These are phyloP conservation scores for Caenorhabditis sp. DNA, from an alignment of 2,888 invertebrate genomes.

Conservation along the genomic window DNA sequence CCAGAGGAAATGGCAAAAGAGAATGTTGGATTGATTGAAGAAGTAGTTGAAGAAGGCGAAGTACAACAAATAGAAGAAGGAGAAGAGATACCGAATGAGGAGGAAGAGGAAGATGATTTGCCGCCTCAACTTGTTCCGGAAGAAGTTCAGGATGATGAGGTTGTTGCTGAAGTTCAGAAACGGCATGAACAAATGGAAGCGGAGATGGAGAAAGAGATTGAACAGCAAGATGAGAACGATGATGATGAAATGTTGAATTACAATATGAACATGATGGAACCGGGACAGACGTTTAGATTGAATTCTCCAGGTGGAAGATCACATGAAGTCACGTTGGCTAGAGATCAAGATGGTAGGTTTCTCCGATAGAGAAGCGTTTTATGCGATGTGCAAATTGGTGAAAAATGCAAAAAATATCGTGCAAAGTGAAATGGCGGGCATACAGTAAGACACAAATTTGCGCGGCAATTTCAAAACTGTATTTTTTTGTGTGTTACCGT, in stretches of 20 bases:
- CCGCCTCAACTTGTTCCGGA: constrained; percentile 35
- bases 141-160: constrained; percentile 22
- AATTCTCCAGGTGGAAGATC: constrained; percentile 20
- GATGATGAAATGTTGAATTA: constrained; percentile 5
- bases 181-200: neutral
- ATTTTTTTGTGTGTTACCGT: too few relatives aligned
- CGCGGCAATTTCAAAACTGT: too few relatives aligned
- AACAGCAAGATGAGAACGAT: constrained; percentile 7
- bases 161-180: constrained; percentile 4
- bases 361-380: too few relatives aligned
- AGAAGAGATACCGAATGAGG: constrained; percentile 8
- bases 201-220: neutral
- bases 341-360: constrained; percentile 22
- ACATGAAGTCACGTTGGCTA: constrained; percentile 17
- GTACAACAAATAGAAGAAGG: neutral
- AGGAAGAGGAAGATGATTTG: constrained; percentile 28
- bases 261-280: constrained; percentile 21
- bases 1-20: neutral
- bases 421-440: too few relatives aligned
- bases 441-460: too few relatives aligned
- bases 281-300: constrained; percentile 17
- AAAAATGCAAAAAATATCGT: too few relatives aligned
- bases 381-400: too few relatives aligned
- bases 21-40: neutral
- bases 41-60: neutral